Conservation (phyloP, 2,888 invertebrate species). For the Erebia aethiops region DNA sequence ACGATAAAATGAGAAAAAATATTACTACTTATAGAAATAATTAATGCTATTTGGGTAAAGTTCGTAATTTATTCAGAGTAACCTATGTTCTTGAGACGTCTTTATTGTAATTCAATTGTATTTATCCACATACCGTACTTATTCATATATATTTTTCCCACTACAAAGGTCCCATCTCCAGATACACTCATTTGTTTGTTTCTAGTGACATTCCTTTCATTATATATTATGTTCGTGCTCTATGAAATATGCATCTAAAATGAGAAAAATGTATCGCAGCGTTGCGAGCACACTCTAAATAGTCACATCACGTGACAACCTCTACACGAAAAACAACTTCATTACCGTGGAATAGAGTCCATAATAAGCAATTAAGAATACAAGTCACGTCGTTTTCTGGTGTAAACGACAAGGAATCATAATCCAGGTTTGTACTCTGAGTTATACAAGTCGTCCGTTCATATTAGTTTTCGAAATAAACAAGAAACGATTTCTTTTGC, state of each 20-base stretch:
- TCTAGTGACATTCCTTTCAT: slow-evolving; percentile 71
- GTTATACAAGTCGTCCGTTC: slow-evolving; percentile 71
- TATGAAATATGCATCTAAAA: slow-evolving; percentile 81
- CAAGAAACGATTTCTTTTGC: slow-evolving; percentile 48
- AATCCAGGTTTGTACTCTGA: slow-evolving; percentile 68
- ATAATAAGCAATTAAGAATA: slow-evolving; percentile 34
- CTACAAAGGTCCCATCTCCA: slow-evolving; percentile 31
- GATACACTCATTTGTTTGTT: slow-evolving; percentile 72
- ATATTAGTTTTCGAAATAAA: slow-evolving; percentile 75
- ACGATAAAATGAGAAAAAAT: too few relatives aligned
- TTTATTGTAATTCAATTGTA: neutral
- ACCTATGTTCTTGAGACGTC: neutral
- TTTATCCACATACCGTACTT: neutral
- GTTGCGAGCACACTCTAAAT: slow-evolving; percentile 51
- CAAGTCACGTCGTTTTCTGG: slow-evolving; percentile 43
- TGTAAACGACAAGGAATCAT: slow-evolving; percentile 60
- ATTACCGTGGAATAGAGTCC: slow-evolving; percentile 40
- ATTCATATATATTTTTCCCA: neutral
- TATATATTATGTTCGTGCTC: slow-evolving; percentile 71
- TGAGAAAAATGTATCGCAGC: slow-evolving; percentile 80
- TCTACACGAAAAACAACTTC: slow-evolving; percentile 44
- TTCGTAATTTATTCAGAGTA: too few relatives aligned
- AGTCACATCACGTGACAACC: slow-evolving; percentile 38
- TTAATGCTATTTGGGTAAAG: too few relatives aligned
- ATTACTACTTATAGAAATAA: too few relatives aligned